Percentiles rank a stretch among this genome's conserved stretches.
Evolutionary conservation across 2,113 vertebrate species (phyloP).

Genomic region (Heterotilapia buettikoferi): DNA sequence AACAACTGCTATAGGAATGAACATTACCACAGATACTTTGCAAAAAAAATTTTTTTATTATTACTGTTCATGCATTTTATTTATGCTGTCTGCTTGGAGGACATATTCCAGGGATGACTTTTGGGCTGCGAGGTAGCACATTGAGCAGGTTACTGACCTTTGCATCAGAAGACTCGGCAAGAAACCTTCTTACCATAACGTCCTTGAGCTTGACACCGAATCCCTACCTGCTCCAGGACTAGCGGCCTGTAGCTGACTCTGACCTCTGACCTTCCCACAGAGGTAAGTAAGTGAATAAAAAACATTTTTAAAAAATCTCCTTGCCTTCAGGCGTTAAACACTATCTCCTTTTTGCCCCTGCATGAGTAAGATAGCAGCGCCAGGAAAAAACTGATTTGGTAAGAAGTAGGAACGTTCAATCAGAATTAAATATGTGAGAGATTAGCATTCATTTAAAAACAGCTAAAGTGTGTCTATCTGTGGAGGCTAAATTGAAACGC

Average conservation of each 20-base stretch:
- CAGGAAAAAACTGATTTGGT: not conserved
- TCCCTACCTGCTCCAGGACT: not conserved
- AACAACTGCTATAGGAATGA: not conserved
- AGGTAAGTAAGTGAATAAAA: not conserved
- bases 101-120: not conserved
- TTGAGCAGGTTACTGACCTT: not conserved
- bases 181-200: not conserved
- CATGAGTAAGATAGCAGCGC: not conserved
- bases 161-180: not conserved
- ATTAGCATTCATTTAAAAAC: not conserved
- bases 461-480: not conserved
- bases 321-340: not conserved
- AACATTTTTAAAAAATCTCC: not conserved
- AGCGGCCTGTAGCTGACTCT: slow-evolving; percentile 3
- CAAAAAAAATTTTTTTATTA: not conserved
- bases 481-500: not conserved
- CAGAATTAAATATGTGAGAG: not conserved
- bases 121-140: not conserved
- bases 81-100: not conserved
- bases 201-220: slow-evolving; percentile 19
- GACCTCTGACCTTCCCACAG: slow-evolving; percentile 15
- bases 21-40: not conserved
- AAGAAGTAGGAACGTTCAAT: not conserved
- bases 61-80: not conserved
- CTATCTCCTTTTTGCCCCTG: not conserved